Conservation (phyloP, 2,113 vertebrate genomes). For the Oryzias javanicus region DNA sequence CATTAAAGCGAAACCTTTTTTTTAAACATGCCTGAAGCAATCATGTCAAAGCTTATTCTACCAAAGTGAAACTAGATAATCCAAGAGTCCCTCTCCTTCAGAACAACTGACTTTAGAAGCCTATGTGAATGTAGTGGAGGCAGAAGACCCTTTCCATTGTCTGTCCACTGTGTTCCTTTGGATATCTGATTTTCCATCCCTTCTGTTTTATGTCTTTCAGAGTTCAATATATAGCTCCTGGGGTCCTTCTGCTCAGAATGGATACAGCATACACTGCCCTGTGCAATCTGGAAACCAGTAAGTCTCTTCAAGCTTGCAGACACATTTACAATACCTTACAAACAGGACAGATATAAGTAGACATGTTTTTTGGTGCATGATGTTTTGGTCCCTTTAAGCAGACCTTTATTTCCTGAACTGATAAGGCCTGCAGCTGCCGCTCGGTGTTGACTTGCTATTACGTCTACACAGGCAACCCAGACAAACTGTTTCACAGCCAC, state of each 20-base stretch:
- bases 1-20: background rate
- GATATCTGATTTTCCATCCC: background rate
- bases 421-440: constrained; percentile 16
- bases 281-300: constrained; percentile 82
- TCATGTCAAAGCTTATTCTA: background rate
- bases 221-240: constrained; percentile 68
- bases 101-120: no score
- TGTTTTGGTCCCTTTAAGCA: constrained; percentile 22
- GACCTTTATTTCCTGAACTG: constrained; percentile 42
- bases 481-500: no score
- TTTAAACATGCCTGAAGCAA: background rate
- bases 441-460: constrained; percentile 2
- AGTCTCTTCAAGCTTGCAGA: constrained; percentile 38
- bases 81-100: no score
- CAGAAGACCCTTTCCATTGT: no score
- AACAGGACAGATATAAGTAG: background rate
- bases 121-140: no score
- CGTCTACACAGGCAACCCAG: no score
- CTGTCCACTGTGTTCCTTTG: no score
- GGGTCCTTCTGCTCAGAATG: constrained; percentile 66
- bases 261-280: constrained; percentile 75
- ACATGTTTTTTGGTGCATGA: no score
- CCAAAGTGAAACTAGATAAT: no score
- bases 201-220: constrained; percentile 55
- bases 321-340: background rate